Conservation (phyloP, 2,113 vertebrate species). For the Antigone vipio region DNA sequence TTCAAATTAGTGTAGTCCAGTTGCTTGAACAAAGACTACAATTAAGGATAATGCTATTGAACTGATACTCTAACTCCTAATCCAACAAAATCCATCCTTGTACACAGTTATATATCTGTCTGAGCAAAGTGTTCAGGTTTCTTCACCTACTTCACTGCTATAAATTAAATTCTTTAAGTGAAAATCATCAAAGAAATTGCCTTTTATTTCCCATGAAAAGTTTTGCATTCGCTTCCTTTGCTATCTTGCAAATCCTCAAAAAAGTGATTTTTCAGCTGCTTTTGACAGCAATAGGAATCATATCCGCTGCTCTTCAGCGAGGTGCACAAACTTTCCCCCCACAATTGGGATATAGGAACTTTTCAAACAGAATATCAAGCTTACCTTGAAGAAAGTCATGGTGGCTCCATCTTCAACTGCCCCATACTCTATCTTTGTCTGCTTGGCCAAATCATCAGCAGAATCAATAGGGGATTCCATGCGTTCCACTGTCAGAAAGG, state of each 20-base stretch:
- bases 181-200: not conserved
- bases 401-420: conserved; percentile 94
- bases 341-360: not conserved
- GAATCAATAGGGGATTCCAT: conserved; percentile 99
- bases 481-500: conserved; percentile 97
- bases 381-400: conserved; percentile 98
- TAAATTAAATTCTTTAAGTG: not conserved
- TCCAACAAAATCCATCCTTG: not conserved
- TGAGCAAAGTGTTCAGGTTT: not conserved
- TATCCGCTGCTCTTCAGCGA: not conserved
- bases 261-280: not conserved
- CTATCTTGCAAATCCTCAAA: not conserved
- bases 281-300: not conserved
- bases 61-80: not conserved
- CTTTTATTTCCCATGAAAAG: not conserved
- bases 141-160: not conserved
- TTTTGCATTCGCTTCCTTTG: not conserved
- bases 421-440: conserved; percentile 98
- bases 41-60: not conserved
- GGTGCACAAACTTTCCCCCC: not conserved
- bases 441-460: conserved; percentile 96
- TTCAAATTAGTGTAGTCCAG: not conserved
- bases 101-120: not conserved
- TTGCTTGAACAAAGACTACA: not conserved
- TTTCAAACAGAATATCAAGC: conserved; percentile 14